Base-by-base conservation (phyloP, 2,888 invertebrate species). In the Epirrhoe alternata region DNA sequence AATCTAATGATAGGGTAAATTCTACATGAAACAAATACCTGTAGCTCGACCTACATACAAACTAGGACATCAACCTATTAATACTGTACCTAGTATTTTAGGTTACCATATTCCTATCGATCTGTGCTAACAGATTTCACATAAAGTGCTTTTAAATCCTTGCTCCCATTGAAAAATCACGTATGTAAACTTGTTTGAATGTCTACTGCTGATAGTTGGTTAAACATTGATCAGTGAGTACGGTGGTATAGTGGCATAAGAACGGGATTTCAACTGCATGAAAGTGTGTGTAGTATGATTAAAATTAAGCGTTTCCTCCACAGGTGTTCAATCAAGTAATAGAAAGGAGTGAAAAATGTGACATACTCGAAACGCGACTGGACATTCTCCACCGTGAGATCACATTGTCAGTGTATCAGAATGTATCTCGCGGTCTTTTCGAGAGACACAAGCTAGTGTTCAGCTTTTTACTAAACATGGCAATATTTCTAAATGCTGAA, bases 381-480 rank as follows among this genome's bases (percentile, higher is more conserved):
- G 87, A 94, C 17, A 95, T 95, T 67, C 90, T 99, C 1, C 95
- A 96, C 76, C 90, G 94, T 16, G 96, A 97, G 85, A 98, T 98
- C 74, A 96, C 97, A 0, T 93, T 96, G 60, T 95, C 97, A 0
- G 95, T 98, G 49, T 98, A 97, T 82, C 95, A 95, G 7, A 98
- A 97, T 80, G 96, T 98, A 38, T 97, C 98, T 0, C 94, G 98
- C 62, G 98, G 98, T 0, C 93, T 99, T 8, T 98, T 98, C 82
- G 98, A 98, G 85, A 95, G 96, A 67, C 98, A 99, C 88, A 98
- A 98, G 87, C 93, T 98, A 0, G 96, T 98, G 63, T 98, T 96
- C 84, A 97, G 97, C 80, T 97, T 98, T 81, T 94, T 98, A 89
- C 87, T 98, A 12, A 97, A 97, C 77, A 94, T 96, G 69, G 96